Base-by-base conservation (phyloP, 2,888 invertebrate species). In the Meghimatium bilineatum region DNA sequence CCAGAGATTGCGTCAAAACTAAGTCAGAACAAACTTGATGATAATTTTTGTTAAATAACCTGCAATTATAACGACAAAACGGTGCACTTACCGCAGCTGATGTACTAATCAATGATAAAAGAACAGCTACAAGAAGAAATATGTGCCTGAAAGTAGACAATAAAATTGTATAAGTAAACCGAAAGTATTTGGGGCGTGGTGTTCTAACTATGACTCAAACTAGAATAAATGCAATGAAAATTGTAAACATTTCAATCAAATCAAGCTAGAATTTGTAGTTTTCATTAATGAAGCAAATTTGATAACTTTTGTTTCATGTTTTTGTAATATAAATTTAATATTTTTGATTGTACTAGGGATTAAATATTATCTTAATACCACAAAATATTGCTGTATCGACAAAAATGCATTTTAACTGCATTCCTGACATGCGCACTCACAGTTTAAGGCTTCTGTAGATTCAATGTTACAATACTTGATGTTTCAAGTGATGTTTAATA, bases 61-160 rank as follows among this genome's bases (percentile, higher is more conserved):
- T 20, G 56, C 8, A 2, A 44, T 44, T 8, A 8, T 5, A 44
- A 44, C 12, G 44, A 44, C 44, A 44, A 44, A 44, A 44, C 12
- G 12, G 5, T 12, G 12, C 12, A 87, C 87, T 87, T 83, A 87
- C 87, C 77, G 86, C 85, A 76, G 83, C 86, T 17, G 81, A 83
- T 34, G 80, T 80, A 67, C 74, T 81, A 76, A 76, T 32, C 80
- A 85, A 85, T 75, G 75, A 76, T 38, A 77, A 63, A 72, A 85
- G 23, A 66, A 83, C 79, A n/a, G 85, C 52, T 49, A 85, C 71
- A 82, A 80, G 67, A 72, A 74, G 36, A 60, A 71, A 60, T 63
- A 80, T 23, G 26, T 72, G 78, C 86, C 87, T 87, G 80, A 77
- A 78, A 78, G 49, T 3, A 78, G 29, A 44, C 44, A 44, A 44